Evolutionary conservation across 1,140 invertebrate species (phyloP).

Genomic region (Cotesia chilonis): DNA sequence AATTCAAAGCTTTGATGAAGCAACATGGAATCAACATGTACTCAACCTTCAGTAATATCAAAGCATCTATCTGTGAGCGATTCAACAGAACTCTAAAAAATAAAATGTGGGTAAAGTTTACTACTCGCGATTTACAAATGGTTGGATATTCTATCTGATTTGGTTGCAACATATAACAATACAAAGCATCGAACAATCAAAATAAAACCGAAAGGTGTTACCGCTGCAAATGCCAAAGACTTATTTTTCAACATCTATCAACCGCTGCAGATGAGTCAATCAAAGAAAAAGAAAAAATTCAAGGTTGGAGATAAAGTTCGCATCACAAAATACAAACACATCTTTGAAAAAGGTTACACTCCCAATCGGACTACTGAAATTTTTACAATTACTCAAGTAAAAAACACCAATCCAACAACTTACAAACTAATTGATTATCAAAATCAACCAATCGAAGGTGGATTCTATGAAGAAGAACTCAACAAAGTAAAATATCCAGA

Average conservation of each 20-base stretch:
- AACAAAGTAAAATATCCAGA: constrained; percentile 25
- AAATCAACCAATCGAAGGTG: constrained; percentile 15
- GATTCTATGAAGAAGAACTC: constrained; percentile 28
- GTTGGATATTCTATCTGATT: constrained; percentile 14
- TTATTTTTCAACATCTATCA: neutral
- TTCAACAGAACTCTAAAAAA: constrained; percentile 13
- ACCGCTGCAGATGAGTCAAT: neutral
- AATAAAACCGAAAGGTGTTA: constrained; percentile 27
- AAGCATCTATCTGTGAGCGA: constrained; percentile 1
- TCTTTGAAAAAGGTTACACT: constrained; percentile 26
- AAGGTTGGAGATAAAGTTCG: constrained; percentile 21
- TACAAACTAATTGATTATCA: constrained; percentile 16
- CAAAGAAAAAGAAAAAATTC: constrained; percentile 15
- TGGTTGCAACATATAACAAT: neutral
- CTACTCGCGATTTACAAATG: constrained; percentile 19
- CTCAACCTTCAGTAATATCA: constrained; percentile 17
- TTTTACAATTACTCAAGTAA: neutral
- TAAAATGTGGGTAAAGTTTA: constrained; percentile 19
- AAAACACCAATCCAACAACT: constrained; percentile 6
- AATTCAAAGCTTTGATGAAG: constrained; percentile 42
- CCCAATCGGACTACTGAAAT: constrained; percentile 23
- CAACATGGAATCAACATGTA: constrained; percentile 18
- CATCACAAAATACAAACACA: constrained; percentile 25
- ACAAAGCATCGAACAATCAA: constrained; percentile 17
- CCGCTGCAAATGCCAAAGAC: neutral